phyloP scores from a whole-genome alignment of 2,797 vertebrate genomes.

The Myotis vivesi region DNA sequence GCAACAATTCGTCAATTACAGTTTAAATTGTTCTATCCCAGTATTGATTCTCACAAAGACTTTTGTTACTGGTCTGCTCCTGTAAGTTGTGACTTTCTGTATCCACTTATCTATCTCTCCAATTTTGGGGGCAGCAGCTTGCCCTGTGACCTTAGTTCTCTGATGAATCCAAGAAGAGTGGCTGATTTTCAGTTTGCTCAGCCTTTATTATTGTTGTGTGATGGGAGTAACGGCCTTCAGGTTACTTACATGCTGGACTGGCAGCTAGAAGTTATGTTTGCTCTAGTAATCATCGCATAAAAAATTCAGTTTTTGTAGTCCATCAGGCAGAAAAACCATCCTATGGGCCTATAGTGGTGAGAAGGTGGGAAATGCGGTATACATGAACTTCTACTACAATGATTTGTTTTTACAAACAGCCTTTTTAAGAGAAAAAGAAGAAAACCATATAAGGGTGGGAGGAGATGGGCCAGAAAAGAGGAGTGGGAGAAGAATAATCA shows the following conservation, averaged over 20 bases:
- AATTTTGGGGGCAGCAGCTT: fast-evolving
- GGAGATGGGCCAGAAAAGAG: not conserved
- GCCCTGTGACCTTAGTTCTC: not conserved
- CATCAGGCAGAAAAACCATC: not conserved
- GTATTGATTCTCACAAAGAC: not conserved
- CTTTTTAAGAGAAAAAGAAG: not conserved
- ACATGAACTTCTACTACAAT: not conserved
- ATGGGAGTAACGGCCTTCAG: not conserved
- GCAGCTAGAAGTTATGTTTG: not conserved
- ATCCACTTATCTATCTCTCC: not conserved
- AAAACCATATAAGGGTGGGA: not conserved
- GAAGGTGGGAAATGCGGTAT: not conserved
- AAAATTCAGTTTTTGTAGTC: not conserved
- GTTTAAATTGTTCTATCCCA: not conserved
- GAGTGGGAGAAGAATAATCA: slow-evolving; percentile 21
- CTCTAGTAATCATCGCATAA: not conserved
- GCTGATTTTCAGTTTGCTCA: not conserved
- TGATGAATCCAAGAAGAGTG: not conserved
- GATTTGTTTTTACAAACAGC: slow-evolving; percentile 5
- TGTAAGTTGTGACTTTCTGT: not conserved
- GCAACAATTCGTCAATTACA: not conserved
- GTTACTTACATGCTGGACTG: not conserved
- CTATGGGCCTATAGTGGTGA: not conserved
- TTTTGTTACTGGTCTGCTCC: not conserved
- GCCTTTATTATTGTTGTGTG: not conserved